Evolutionary conservation across 92 coral and sea anemone genomes (phyloP), one percentile per base, ranked within the genome.

Genomic region (Virgularia gustaviana): DNA sequence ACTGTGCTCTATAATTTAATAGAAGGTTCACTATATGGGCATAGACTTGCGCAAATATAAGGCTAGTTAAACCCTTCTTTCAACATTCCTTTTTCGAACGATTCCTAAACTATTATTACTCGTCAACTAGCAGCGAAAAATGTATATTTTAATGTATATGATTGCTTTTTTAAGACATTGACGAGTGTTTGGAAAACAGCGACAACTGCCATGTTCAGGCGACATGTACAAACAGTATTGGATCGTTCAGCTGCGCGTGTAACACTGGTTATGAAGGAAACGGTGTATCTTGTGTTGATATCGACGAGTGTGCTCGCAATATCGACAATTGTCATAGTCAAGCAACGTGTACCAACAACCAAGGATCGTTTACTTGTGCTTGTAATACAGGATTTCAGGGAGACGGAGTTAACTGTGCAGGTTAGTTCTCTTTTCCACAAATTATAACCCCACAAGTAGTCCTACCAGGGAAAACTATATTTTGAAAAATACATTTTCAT

Each of bases 231-330:
- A 79, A 79, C 59, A 29, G 38, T 30, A 36, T 39, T 0, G 83
- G 83, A 25, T 31, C 79, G 29, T 79, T 71, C 79, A 36, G 1
- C 8, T 79, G 83, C 41, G 22, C 60, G n/a, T 79, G 83, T 49
- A 42, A 29, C 41, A 12, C 41, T 9, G 83, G 83, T 53, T 79
- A 79, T 63, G 51, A 24, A 38, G 83, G 83, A 23, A 71, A 79
- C 71, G 83, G 83, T 12, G 60, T 70, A 49, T 49, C 23, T 41
- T 79, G 83, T 60, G 6, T 53, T n/a, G 97, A 91, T 79, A 49
- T 79, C 63, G 88, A 89, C 76, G 97, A 91, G 59, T 91, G 97
- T 63, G 53, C 36, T 6, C 73, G 37, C 5, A 78, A 80, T 7
- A 75, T 30, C 9, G 49, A 39, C 55, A 64, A 64, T 24, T 64